A percentile compares a stretch with the other conserved stretches of the same genome.
Evolutionary conservation across 2,797 vertebrate species (phyloP).

Genomic region (Luscinia megarhynchos): DNA sequence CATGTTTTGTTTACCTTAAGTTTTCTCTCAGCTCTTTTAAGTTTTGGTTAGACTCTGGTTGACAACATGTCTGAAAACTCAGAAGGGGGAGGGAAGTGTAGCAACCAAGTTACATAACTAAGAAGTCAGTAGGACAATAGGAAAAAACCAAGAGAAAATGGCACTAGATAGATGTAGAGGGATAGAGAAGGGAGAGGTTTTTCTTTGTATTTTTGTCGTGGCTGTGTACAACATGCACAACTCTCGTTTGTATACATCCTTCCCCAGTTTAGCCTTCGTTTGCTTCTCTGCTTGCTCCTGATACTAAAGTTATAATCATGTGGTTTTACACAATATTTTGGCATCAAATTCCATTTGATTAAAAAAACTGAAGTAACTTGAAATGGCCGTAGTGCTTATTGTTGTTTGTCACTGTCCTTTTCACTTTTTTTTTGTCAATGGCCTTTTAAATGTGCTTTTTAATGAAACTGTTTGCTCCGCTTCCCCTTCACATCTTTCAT

Average conservation of each 20-base stretch:
- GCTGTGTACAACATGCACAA: not conserved
- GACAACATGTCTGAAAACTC: not conserved
- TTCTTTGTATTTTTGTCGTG: not conserved
- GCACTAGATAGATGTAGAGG: not conserved
- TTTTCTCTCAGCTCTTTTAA: not conserved
- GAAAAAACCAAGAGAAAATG: not conserved
- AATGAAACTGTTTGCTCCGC: not conserved
- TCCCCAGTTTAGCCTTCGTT: not conserved
- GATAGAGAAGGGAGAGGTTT: not conserved
- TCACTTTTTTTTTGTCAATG: not conserved
- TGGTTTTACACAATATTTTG: slow-evolving; percentile 35
- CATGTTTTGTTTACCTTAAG: not conserved
- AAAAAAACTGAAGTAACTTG: not conserved
- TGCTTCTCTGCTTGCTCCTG: not conserved
- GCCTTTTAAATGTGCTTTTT: not conserved
- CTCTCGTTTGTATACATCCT: not conserved
- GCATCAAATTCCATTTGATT: slow-evolving; percentile 24
- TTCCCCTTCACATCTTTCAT: not conserved
- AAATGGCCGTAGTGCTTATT: not conserved
- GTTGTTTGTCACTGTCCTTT: not conserved
- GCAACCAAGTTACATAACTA: not conserved
- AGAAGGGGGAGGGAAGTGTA: not conserved
- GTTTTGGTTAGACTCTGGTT: not conserved
- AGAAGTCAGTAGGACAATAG: not conserved
- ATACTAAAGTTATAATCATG: not conserved